Percentiles rank a stretch among this genome's conserved stretches.
phyloP scores from a whole-genome alignment of 2,888 invertebrate species.

The Leucania comma region DNA sequence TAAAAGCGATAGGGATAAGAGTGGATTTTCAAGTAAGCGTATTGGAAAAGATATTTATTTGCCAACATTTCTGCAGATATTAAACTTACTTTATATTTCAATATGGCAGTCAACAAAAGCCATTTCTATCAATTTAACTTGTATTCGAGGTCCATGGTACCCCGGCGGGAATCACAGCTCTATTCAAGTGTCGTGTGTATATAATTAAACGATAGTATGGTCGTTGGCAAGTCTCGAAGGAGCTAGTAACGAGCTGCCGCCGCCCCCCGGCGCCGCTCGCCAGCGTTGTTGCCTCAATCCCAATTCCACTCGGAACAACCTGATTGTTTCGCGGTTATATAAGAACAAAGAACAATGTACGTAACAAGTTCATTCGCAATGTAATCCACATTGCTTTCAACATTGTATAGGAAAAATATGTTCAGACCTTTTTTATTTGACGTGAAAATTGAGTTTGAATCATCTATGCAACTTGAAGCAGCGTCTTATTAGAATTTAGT shows the following conservation, averaged over 20 bases:
- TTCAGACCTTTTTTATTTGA: background rate
- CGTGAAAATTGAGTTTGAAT: conserved; percentile 4
- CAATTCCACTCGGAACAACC: conserved; percentile 71
- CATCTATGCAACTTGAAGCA: background rate
- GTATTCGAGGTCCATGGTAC: conserved; percentile 17
- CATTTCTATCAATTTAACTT: conserved; percentile 7
- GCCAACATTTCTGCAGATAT: background rate
- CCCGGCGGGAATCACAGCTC: conserved; percentile 53
- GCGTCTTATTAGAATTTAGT: conserved; percentile 9
- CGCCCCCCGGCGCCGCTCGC: conserved; percentile 62
- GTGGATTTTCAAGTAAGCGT: too few species aligned
- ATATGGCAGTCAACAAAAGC: conserved; percentile 3
- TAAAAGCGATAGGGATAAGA: too few species aligned
- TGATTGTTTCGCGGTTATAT: conserved; percentile 36
- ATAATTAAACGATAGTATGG: conserved; percentile 76
- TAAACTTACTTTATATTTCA: background rate
- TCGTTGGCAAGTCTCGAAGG: conserved; percentile 74
- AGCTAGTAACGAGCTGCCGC: conserved; percentile 73
- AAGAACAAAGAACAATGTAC: conserved; percentile 44
- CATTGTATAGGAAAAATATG: background rate
- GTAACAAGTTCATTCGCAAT: conserved; percentile 22
- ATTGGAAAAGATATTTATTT: background rate
- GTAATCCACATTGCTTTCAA: background rate
- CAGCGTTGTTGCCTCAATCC: conserved; percentile 73
- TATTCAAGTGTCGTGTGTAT: conserved; percentile 73